These are phyloP conservation scores for Thymelicus sylvestris DNA, from an alignment of 2,888 invertebrate species.

Conservation along the genomic window DNA sequence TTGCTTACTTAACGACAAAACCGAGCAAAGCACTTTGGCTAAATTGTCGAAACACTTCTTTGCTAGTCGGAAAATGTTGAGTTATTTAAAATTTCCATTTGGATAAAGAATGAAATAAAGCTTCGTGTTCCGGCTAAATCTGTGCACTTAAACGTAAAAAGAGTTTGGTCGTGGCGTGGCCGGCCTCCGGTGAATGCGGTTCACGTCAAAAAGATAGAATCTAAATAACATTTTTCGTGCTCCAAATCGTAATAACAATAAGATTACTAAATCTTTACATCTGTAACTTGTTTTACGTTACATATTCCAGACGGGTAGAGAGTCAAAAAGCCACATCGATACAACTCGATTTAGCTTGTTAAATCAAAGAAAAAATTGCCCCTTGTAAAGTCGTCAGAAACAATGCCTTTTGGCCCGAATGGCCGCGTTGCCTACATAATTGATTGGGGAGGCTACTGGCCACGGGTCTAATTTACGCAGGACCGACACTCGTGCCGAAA, in stretches of 20 bases:
- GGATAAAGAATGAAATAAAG: slow-evolving; percentile 17
- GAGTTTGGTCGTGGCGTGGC: slow-evolving; percentile 7
- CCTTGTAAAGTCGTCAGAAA: slow-evolving; percentile 58
- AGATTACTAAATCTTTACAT: background rate
- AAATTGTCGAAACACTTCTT: slow-evolving; percentile 23
- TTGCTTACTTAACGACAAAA: slow-evolving; percentile 31
- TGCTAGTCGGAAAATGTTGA: slow-evolving; percentile 18
- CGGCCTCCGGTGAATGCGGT: background rate
- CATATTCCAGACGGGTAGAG: background rate
- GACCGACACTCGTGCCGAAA: slow-evolving; percentile 58
- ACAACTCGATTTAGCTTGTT: slow-evolving; percentile 43
- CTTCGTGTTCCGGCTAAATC: slow-evolving; percentile 13
- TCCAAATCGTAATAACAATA: slow-evolving; percentile 3
- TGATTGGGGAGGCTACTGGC: slow-evolving; percentile 60
- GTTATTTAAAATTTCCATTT: slow-evolving; percentile 24
- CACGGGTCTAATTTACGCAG: slow-evolving; percentile 68
- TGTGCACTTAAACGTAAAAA: slow-evolving; percentile 18
- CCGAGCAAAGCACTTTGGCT: slow-evolving; percentile 26
- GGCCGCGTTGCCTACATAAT: slow-evolving; percentile 66
- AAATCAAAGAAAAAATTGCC: slow-evolving; percentile 53
- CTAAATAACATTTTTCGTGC: slow-evolving; percentile 14
- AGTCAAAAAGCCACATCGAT: background rate
- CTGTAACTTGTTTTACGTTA: background rate
- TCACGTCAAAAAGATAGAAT: background rate
- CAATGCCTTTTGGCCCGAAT: slow-evolving; percentile 56